Evolutionary conservation across 2,888 invertebrate genomes (phyloP).

Genomic region (Ditula angustiorana): DNA sequence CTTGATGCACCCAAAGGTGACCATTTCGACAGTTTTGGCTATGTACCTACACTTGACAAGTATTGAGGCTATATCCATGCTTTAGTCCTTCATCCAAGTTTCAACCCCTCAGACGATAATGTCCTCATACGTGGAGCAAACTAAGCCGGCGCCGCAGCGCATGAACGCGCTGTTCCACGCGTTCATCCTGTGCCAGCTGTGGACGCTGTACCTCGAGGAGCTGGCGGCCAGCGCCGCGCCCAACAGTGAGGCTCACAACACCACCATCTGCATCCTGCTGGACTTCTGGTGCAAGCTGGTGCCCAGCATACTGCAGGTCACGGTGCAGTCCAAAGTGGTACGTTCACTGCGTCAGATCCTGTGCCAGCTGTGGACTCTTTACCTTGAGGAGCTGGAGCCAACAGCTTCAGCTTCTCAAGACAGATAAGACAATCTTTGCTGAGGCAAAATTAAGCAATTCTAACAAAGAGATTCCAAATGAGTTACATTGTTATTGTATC

Average conservation of each 20-base stretch:
- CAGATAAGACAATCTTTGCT: no score
- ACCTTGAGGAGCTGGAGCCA: no score
- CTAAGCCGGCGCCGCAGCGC: constrained; percentile 91
- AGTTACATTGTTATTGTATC: no score
- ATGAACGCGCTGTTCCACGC: constrained; percentile 99
- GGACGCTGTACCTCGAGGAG: constrained; percentile 99
- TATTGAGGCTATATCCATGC: no score
- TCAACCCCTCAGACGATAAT: constrained; percentile 91
- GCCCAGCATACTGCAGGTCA: constrained; percentile 96
- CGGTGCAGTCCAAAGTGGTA: constrained; percentile 92
- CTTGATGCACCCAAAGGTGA: no score
- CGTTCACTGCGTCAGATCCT: no score
- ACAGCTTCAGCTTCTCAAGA: no score
- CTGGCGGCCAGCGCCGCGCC: constrained; percentile 88
- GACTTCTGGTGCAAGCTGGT: constrained; percentile 99
- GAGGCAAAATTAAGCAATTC: no score
- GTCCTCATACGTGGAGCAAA: constrained; percentile 98
- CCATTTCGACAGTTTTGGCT: no score
- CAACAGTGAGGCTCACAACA: constrained; percentile 89
- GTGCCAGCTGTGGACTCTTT: background rate
- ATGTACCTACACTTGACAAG: no score
- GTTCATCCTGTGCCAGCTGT: constrained; percentile 98
- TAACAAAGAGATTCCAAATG: no score
- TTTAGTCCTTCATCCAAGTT: no score
- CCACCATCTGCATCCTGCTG: constrained; percentile 93